These are phyloP conservation scores for Brienomyrus longianalis DNA, from an alignment of 2,113 vertebrate genomes.

Conservation along the genomic window DNA sequence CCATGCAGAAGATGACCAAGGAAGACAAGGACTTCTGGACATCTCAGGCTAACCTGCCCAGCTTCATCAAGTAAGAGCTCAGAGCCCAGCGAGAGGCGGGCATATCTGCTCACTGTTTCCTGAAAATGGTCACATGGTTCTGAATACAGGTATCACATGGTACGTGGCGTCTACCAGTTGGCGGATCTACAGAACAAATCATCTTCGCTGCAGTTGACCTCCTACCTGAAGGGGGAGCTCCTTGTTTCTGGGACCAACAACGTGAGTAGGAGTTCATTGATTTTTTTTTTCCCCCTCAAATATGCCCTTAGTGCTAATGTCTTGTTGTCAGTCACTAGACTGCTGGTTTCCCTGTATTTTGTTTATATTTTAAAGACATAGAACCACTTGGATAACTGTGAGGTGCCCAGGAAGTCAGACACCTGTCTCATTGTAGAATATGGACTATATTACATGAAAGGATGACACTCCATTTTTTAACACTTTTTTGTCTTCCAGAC, in stretches of 20 bases:
- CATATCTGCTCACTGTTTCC: neutral
- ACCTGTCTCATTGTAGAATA: neutral
- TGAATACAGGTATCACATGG: slow-evolving; percentile 67
- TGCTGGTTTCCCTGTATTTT: neutral
- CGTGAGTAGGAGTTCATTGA: slow-evolving; percentile 43
- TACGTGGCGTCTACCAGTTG: slow-evolving; percentile 58
- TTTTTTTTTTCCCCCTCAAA: neutral
- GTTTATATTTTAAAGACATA: neutral
- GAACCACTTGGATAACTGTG: neutral
- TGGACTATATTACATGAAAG: neutral
- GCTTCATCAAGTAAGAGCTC: slow-evolving; percentile 68
- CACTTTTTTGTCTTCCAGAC: slow-evolving; percentile 51
- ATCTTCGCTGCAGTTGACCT: slow-evolving; percentile 53
- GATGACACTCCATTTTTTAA: neutral
- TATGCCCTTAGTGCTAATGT: neutral
- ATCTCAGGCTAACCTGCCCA: slow-evolving; percentile 60
- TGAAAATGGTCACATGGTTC: neutral
- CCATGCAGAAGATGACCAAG: slow-evolving; percentile 63
- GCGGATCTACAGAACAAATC: slow-evolving; percentile 59
- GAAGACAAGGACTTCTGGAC: slow-evolving; percentile 76
- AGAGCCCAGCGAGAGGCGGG: neutral
- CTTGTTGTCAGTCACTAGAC: neutral
- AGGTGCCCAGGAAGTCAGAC: neutral
- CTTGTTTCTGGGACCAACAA: slow-evolving; percentile 58
- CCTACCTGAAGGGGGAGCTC: slow-evolving; percentile 64